Evolutionary conservation across 2,113 vertebrate species (phyloP).

Genomic region (Eonycteris spelaea): DNA sequence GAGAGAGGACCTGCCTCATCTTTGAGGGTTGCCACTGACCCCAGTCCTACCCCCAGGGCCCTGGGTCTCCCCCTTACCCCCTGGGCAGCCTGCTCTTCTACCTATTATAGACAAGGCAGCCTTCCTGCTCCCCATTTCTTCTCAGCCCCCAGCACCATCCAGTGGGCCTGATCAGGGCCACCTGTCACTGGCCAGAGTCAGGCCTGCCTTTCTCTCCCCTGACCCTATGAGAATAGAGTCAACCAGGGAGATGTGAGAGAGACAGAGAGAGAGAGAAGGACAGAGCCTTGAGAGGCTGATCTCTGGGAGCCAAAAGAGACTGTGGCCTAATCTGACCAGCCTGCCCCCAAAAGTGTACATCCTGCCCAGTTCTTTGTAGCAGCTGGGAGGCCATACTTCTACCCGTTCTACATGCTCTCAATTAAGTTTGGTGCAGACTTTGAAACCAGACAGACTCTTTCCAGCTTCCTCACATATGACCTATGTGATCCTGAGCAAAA

Average conservation of each 20-base stretch:
- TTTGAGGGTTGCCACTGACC: neutral
- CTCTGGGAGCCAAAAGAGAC: neutral
- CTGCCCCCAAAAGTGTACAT: neutral
- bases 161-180: neutral
- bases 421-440: neutral
- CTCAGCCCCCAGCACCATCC: neutral
- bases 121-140: neutral
- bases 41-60: neutral
- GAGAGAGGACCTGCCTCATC: neutral
- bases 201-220: neutral
- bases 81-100: neutral
- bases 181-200: neutral
- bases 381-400: neutral
- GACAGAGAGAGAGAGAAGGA: neutral
- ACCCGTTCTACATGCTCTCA: neutral
- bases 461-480: neutral
- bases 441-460: neutral
- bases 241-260: neutral
- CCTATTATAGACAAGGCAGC: neutral
- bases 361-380: neutral
- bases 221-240: neutral
- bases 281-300: neutral
- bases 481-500: neutral
- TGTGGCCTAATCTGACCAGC: neutral
- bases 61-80: neutral